Percentiles rank a stretch among this genome's conserved stretches.
phyloP scores from a whole-genome alignment of 2,797 vertebrate genomes.

The Parotocinclus haroldoi region DNA sequence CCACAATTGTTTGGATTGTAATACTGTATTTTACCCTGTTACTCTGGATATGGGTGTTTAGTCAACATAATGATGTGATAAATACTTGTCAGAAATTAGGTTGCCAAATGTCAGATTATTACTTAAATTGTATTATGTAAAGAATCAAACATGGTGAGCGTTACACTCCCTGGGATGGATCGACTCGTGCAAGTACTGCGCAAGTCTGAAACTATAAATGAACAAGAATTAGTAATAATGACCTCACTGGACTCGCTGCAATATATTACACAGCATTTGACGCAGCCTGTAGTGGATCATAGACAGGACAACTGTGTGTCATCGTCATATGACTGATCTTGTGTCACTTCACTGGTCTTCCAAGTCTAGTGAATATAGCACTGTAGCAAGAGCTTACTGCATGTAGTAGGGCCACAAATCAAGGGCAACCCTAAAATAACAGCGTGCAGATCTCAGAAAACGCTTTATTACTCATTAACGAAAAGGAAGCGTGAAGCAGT shows the following conservation, averaged over 20 bases:
- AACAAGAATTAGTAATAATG: constrained; percentile 21
- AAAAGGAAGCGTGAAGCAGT: constrained; percentile 19
- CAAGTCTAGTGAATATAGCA: constrained; percentile 19
- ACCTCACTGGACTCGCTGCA: constrained; percentile 18
- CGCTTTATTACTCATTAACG: constrained; percentile 14
- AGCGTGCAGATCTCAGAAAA: constrained; percentile 16
- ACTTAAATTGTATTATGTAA: too few relatives aligned
- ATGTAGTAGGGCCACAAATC: constrained; percentile 37
- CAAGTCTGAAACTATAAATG: background rate
- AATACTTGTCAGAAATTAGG: too few relatives aligned
- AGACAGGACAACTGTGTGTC: constrained; percentile 18
- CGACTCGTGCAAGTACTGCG: too few relatives aligned
- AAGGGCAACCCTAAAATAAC: constrained; percentile 35
- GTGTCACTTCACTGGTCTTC: constrained; percentile 37
- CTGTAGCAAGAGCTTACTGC: constrained; percentile 14
- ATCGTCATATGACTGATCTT: constrained; percentile 30
- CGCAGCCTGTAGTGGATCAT: constrained; percentile 4
- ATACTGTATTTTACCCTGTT: too few relatives aligned
- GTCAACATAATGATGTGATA: too few relatives aligned
- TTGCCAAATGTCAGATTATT: too few relatives aligned
- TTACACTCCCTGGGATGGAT: background rate
- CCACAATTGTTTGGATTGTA: too few relatives aligned
- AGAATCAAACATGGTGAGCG: background rate
- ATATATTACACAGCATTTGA: background rate
- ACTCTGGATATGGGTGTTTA: too few relatives aligned